These are phyloP conservation scores for Lumbricus terrestris DNA, from an alignment of 2,888 invertebrate genomes.

Conservation along the genomic window DNA sequence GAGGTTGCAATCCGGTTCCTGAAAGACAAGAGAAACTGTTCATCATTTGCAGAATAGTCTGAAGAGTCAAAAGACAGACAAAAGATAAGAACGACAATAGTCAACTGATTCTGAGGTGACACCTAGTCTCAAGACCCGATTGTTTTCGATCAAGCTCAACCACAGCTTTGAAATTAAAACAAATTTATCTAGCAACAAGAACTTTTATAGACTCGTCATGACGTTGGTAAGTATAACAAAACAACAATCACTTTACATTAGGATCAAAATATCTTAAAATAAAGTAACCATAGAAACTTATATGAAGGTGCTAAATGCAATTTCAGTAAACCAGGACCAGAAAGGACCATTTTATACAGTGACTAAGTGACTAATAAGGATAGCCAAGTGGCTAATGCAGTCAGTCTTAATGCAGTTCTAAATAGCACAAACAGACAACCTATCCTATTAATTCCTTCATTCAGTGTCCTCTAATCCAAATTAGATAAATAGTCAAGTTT, in stretches of 20 bases:
- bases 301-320: not conserved
- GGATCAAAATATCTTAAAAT: not conserved
- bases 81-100: too few species aligned
- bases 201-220: not conserved
- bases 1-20: not conserved
- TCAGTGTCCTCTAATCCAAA: not conserved
- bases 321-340: not conserved
- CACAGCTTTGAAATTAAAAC: not conserved
- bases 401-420: not conserved
- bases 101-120: too few species aligned
- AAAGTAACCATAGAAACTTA: not conserved
- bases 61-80: not conserved
- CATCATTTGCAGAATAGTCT: not conserved
- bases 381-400: not conserved
- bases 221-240: not conserved
- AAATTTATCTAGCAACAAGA: not conserved
- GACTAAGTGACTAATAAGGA: not conserved
- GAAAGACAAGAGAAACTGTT: not conserved
- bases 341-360: not conserved
- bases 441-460: not conserved
- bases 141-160: not conserved
- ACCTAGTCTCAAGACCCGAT: too few species aligned
- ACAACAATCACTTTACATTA: not conserved
- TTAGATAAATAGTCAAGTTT: not conserved
- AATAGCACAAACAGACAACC: not conserved